These are phyloP conservation scores for Lindbergichthys nudifrons DNA, from an alignment of 2,797 vertebrate genomes.

Conservation along the genomic window DNA sequence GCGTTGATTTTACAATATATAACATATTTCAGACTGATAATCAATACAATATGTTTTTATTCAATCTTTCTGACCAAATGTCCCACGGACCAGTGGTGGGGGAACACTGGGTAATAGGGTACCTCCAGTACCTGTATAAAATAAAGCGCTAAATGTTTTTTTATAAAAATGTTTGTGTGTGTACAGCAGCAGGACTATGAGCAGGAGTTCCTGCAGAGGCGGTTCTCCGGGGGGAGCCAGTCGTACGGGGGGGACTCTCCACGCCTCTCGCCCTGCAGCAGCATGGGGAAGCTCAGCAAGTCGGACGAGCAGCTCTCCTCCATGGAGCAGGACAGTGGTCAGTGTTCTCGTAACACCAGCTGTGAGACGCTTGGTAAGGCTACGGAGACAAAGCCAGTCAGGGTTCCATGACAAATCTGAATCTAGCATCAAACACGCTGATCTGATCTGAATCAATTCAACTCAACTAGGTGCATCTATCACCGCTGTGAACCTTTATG, in stretches of 20 bases:
- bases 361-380: conserved; percentile 96
- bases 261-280: conserved; percentile 94
- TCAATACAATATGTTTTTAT: no score
- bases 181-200: conserved; percentile 90
- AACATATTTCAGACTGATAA: no score
- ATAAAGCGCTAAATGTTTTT: not conserved
- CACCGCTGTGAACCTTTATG: not conserved
- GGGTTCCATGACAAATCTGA: not conserved
- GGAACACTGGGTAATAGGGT: no score
- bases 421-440: not conserved
- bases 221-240: conserved; percentile 95
- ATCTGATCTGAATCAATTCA: not conserved
- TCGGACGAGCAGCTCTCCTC: conserved; percentile 97
- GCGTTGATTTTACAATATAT: no score
- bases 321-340: conserved; percentile 96
- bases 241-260: conserved; percentile 95
- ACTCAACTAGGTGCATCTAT: not conserved
- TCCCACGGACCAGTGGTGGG: no score
- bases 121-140: not conserved
- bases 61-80: no score
- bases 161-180: conserved; percentile 22
- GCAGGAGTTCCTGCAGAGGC: conserved; percentile 92
- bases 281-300: conserved; percentile 97
- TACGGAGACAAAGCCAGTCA: not conserved
- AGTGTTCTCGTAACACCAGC: conserved; percentile 98